Percentiles rank a stretch among this genome's conserved stretches.
Evolutionary conservation across 1,140 invertebrate genomes (phyloP).

Genomic region (Drosophila kikkawai): DNA sequence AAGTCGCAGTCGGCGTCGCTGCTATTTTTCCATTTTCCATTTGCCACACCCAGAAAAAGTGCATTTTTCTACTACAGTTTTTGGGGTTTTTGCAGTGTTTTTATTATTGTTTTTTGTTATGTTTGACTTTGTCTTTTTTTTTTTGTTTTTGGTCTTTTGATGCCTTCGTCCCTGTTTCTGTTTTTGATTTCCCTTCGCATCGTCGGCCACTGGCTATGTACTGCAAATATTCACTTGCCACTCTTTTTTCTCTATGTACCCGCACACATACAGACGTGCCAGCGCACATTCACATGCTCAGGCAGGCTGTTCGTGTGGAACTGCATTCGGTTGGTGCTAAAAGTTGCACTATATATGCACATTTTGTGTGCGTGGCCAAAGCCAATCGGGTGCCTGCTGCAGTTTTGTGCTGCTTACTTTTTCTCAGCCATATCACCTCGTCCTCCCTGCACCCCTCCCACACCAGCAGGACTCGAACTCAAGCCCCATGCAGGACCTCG

Average conservation of each 20-base stretch:
- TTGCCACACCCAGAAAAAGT: conserved; percentile 81
- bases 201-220: conserved; percentile 61
- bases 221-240: conserved; percentile 77
- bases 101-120: conserved; percentile 40
- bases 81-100: conserved; percentile 61
- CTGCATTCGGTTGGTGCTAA: conserved; percentile 84
- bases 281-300: conserved; percentile 24
- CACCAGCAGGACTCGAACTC: conserved; percentile 10
- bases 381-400: conserved; percentile 79
- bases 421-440: conserved; percentile 30
- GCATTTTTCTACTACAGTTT: conserved; percentile 79
- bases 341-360: conserved; percentile 85
- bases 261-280: conserved; percentile 8
- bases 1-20: conserved; percentile 8
- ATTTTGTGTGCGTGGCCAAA: conserved; percentile 82
- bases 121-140: conserved; percentile 28
- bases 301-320: conserved; percentile 58
- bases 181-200: conserved; percentile 56
- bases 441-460: no score
- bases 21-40: conserved; percentile 49
- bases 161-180: conserved; percentile 37
- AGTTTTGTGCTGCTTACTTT: conserved; percentile 68
- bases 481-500: conserved; percentile 19
- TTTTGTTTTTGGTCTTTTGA: conserved; percentile 32
- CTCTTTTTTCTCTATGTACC: conserved; percentile 63